Percentiles rank a stretch among this genome's conserved stretches.
Evolutionary conservation across 2,113 vertebrate species (phyloP).

Genomic region (Marmota flaviventris): DNA sequence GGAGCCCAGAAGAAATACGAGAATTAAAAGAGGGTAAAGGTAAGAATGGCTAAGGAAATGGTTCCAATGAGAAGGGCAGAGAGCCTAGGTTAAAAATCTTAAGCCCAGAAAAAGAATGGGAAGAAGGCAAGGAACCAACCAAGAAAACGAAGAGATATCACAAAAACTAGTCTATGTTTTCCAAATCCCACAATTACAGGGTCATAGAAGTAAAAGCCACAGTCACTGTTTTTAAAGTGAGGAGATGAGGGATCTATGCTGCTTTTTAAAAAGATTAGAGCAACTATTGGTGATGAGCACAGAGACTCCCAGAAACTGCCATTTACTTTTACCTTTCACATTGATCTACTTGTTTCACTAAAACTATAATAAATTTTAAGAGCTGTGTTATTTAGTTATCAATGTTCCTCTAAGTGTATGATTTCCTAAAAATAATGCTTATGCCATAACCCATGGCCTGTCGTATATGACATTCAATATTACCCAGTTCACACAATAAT

Average conservation of each 20-base stretch:
- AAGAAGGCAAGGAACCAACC: neutral
- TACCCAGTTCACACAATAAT: neutral
- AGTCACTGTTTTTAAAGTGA: neutral
- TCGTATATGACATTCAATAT: neutral
- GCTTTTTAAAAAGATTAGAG: neutral
- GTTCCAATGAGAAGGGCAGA: neutral
- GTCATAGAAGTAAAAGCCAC: neutral
- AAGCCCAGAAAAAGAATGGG: neutral
- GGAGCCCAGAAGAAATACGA: neutral
- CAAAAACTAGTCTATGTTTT: neutral
- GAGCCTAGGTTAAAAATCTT: neutral
- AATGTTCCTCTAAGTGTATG: neutral
- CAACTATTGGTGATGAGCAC: neutral
- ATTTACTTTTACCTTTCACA: neutral
- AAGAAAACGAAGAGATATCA: neutral
- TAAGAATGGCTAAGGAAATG: neutral
- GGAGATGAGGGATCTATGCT: neutral
- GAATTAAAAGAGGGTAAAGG: neutral
- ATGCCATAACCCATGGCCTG: neutral
- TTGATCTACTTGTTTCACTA: neutral
- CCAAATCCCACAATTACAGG: neutral
- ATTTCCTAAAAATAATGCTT: neutral
- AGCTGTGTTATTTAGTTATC: neutral
- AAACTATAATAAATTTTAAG: neutral
- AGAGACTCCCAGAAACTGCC: neutral